Conservation (phyloP, 2,113 vertebrate species). For the Calidris pugnax region DNA sequence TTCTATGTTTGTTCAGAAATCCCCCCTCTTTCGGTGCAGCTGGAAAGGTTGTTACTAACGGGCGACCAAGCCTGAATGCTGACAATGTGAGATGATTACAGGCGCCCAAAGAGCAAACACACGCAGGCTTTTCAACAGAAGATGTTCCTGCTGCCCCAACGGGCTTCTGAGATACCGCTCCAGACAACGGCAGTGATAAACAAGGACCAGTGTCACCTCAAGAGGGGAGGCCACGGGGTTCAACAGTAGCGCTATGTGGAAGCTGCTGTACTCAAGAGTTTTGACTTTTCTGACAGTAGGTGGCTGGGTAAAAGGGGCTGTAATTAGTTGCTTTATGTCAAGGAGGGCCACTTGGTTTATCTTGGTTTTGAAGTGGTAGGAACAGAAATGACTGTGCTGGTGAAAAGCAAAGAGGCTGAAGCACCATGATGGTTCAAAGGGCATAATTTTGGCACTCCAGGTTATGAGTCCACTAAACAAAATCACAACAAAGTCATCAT, state of each 20-base stretch:
- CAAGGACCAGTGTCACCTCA: neutral
- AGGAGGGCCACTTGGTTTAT: neutral
- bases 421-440: too few relatives aligned
- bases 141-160: neutral
- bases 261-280: neutral
- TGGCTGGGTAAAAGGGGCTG: neutral
- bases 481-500: neutral
- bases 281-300: neutral
- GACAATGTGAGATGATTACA: neutral
- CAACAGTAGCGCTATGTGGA: neutral
- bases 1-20: conserved; percentile 29
- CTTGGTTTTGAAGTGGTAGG: neutral
- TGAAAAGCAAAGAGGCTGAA: neutral
- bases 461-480: neutral
- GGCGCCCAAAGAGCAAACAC: neutral
- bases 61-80: neutral
- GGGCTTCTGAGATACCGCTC: neutral
- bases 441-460: neutral
- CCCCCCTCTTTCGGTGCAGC: neutral
- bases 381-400: neutral
- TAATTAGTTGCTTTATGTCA: neutral
- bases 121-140: neutral
- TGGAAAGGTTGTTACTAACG: neutral
- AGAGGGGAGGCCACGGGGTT: neutral
- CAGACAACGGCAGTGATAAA: neutral